Evolutionary conservation across 2,113 vertebrate species (phyloP), one percentile per base, ranked within the genome.

Genomic region (Tragelaphus imberbis): DNA sequence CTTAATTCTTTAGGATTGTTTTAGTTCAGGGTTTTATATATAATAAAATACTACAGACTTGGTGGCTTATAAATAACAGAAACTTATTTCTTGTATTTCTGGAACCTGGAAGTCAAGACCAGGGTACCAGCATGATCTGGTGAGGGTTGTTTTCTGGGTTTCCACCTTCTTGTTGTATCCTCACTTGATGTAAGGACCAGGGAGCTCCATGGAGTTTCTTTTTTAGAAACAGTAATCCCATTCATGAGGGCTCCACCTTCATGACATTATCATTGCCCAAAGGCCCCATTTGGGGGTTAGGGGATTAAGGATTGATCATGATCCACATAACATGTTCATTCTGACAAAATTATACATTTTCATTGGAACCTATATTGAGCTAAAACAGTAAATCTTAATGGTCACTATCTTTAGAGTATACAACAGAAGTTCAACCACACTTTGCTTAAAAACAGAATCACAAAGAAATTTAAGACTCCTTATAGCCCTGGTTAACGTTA

Each of bases 71-170:
- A 30, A 36, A 23, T 15, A 33, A 27, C 6, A 17, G 14, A 27
- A 55, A 47, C 5, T 12, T 49, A 47, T n/a, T 75, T 75, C 10
- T 71, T 47, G 13, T 1, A 19, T 53, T 58, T 75, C 30, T 6
- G 10, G 28, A 47, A 33, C 1, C 14, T 40, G 8, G 28, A 6
- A 28, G 25, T n/a, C n/a, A 19, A n/a, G 30, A 4, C 40, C n/a
- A 79, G 47, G 17, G 5, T 19, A 21, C 1, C 11, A 2, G 40
- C 3, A 2, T 27, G 55, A 7, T 13, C 2, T 8, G 1, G 27
- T 4, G n/a, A n/a, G 5, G 1, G 27, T 14, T 23, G 7, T 33
- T 25, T 25, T 40, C 53, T 44, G 80, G 51, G 19, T 7, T 11
- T 1, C 33, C 6, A 55, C 36, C 5, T 28, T 53, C 13, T 77